Evolutionary conservation across 2,888 invertebrate species (phyloP).

Genomic region (Lepas anatifera): DNA sequence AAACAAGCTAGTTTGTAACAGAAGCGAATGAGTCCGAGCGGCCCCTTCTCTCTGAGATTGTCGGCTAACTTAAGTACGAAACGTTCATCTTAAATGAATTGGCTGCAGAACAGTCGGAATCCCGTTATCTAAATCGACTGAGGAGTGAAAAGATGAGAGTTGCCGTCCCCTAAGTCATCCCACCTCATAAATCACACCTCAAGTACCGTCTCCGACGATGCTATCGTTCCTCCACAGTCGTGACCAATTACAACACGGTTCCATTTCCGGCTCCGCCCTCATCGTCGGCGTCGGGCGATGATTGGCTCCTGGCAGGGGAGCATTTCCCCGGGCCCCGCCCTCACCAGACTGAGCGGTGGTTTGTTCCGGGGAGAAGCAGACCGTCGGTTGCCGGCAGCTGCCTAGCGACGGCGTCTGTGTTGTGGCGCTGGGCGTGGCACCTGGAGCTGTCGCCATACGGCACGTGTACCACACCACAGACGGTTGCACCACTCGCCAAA

Average conservation of each 20-base stretch:
- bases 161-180: constrained; percentile 3
- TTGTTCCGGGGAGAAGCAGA: no score
- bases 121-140: constrained; percentile 11
- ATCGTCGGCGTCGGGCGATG: not conserved
- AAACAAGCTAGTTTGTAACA: no score
- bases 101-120: not conserved
- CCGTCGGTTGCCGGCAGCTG: no score
- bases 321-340: not conserved
- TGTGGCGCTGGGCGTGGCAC: no score
- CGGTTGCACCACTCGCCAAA: no score
- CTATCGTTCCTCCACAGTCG: not conserved
- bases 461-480: no score
- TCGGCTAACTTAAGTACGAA: not conserved
- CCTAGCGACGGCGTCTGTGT: no score
- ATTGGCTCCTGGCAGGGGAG: not conserved
- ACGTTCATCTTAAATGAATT: constrained; percentile 7
- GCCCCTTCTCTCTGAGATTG: no score
- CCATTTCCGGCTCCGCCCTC: not conserved
- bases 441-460: no score
- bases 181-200: not conserved
- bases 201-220: not conserved
- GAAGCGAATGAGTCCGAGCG: no score
- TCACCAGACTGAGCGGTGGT: no score
- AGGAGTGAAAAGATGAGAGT: constrained; percentile 12
- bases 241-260: not conserved